Base-by-base conservation (phyloP, 2,888 invertebrate species). In the Cynaeus angustus region DNA sequence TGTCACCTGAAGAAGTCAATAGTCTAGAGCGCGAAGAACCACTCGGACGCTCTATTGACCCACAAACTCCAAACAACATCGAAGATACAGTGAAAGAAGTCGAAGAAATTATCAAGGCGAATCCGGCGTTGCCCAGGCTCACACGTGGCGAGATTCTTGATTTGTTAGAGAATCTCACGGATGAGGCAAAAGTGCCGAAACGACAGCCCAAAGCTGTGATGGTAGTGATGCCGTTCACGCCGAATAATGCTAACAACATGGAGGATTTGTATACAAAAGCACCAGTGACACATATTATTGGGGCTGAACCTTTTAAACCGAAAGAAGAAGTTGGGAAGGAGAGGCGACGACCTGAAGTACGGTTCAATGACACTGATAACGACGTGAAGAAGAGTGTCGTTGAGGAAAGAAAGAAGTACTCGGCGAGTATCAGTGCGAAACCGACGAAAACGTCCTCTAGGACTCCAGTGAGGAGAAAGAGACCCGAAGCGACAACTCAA, bases 201-300 rank as follows among this genome's bases (percentile, higher is more conserved):
- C 79, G 81, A 41, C 81, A 81, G 0, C 83, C 88, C 37, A 85
- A 87, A 74, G 88, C 90, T 0, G 81, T 92, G 12, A 90, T 89
- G 88, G 88, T 92, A 0, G 92, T 92, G 0, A 83, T 91, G 74
- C 92, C 92, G 0, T 91, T 89, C 89, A 90, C 76, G 88, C 90
- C 48, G 87, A 89, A 4, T 84, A 89, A 37, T 88, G 86, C 87
- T 0, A 86, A 87, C 3, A 83, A 82, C 66, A 83, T 92, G 56
- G 88, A 90, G 77, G 91, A 91, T 74, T 81, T 92, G 0, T 92
- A 89, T 77, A 91, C 91, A 1, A 89, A 88, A 80, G 88, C 89
- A 46, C 92, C 92, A 0, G 85, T 91, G 70, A 87, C 89, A 0
- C 87, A 89, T 79, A 86, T 91, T 48, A 84, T 91, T 16, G 84